These are phyloP conservation scores for Spizaetus ornatus DNA, from an alignment of 2,113 vertebrate genomes.

Conservation along the genomic window DNA sequence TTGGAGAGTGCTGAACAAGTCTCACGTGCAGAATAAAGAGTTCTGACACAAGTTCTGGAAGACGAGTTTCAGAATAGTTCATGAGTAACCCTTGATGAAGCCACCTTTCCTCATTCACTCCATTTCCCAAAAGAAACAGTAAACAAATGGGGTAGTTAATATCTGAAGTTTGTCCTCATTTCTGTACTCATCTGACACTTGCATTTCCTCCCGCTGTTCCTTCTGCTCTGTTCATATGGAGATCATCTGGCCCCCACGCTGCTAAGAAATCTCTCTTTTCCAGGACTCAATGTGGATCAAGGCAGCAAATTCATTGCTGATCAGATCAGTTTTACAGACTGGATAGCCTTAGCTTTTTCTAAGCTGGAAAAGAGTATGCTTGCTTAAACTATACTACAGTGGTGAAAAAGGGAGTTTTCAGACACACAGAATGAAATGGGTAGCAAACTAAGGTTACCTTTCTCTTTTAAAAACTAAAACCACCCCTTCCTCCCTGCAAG, in stretches of 20 bases:
- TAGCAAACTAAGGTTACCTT: neutral
- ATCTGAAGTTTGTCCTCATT: neutral
- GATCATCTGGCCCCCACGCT: neutral
- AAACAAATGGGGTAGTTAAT: neutral
- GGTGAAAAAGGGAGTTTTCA: neutral
- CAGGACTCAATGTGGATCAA: neutral
- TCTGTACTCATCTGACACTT: neutral
- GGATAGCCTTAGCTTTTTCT: neutral
- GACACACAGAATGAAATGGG: neutral
- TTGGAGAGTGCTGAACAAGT: neutral
- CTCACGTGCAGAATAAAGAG: neutral
- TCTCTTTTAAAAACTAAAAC: neutral
- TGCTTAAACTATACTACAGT: neutral
- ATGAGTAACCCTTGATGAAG: neutral
- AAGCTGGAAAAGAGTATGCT: neutral
- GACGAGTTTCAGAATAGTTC: neutral
- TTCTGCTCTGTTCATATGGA: neutral
- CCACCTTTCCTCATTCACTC: neutral
- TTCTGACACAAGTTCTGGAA: neutral
- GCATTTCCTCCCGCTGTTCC: neutral
- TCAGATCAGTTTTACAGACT: neutral
- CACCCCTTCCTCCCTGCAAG: neutral
- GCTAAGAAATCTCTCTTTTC: neutral
- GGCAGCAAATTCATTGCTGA: neutral
- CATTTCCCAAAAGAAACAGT: neutral